These are phyloP conservation scores for Papilio demoleus DNA, from an alignment of 2,888 invertebrate species.

Conservation along the genomic window DNA sequence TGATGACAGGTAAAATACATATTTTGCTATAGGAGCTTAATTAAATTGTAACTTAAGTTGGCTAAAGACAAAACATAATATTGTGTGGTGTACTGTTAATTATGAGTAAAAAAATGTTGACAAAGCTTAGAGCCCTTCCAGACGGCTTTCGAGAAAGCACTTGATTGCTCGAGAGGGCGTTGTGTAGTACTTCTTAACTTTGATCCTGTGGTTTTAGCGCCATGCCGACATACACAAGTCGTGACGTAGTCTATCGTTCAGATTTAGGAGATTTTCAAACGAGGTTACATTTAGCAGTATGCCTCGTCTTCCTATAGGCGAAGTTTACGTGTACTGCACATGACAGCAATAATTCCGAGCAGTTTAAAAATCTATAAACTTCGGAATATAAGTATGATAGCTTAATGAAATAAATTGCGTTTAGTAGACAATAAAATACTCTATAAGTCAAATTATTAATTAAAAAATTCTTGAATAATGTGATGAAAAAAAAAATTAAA, in stretches of 20 bases:
- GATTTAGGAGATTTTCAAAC: background rate
- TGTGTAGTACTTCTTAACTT: conserved; percentile 17
- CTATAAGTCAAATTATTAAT: too few relatives aligned
- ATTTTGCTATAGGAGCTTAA: conserved; percentile 1
- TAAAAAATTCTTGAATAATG: too few relatives aligned
- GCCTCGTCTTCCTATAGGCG: background rate
- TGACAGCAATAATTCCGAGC: too few relatives aligned
- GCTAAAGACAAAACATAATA: background rate
- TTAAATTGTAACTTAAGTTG: conserved; percentile 8
- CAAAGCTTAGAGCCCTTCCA: conserved; percentile 22
- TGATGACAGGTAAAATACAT: too few relatives aligned
- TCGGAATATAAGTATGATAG: too few relatives aligned
- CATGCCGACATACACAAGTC: background rate
- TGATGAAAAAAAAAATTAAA: too few relatives aligned
- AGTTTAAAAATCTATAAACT: too few relatives aligned
- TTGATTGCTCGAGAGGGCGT: conserved; percentile 19
- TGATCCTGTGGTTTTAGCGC: conserved; percentile 11
- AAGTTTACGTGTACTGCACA: too few relatives aligned
- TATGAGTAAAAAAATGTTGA: conserved; percentile 23
- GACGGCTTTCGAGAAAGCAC: conserved; percentile 16
- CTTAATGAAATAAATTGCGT: too few relatives aligned
- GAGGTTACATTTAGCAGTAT: background rate
- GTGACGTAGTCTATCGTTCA: conserved; percentile 5
- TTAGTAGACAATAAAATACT: too few relatives aligned
- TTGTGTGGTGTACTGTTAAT: conserved; percentile 6